Base-by-base conservation (phyloP, 2,888 invertebrate genomes). In the Troides oblongomaculatus region DNA sequence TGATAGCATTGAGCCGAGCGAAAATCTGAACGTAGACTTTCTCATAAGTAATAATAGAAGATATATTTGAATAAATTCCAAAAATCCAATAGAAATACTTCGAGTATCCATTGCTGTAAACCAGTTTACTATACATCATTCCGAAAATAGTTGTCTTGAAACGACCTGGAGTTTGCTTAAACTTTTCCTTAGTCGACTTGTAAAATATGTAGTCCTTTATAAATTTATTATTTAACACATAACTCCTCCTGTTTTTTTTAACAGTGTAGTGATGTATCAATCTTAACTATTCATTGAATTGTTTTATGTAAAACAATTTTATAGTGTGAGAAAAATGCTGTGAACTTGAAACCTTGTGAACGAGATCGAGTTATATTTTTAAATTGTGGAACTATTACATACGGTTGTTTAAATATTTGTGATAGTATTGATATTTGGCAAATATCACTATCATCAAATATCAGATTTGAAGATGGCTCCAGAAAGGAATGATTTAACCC, bases 201-300 rank as follows among this genome's bases (percentile, higher is more conserved):
- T 30, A 17, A 60, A 60, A 60, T 60, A 17, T 18, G 50, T 30
- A 17, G n/a, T 30, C 30, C 18, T 60, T 25, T 23, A 23, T 17
- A 18, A 60, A 17, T 7, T 25, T 59, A 25, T 25, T 62, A 57
- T 10, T 12, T 36, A 53, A 18, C 56, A 30, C 39, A 2, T 23
- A 66, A 62, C 70, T 70, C 66, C 59, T 17, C 63, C 66, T 66
- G 66, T 62, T 70, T 66, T 70, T 21, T 50, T 50, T 46, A 70
- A 66, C 70, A 70, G 70, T 66, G 70, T 5, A 58, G 70, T 70
- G 66, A 70, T 50, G 70, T 70, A 57, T 25, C 14, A 50, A 50
- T 46, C 21, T 14, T 14, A 23, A 18, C 56, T 25, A 12, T 17
- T 36, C 43, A 53, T 68, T 43, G n/a, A 59, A 50, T 63, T 68